Percentiles rank a stretch among this genome's conserved stretches.
These are phyloP conservation scores for Meloidogyne floridensis DNA, from an alignment of 1,140 invertebrate genomes.

Conservation along the genomic window DNA sequence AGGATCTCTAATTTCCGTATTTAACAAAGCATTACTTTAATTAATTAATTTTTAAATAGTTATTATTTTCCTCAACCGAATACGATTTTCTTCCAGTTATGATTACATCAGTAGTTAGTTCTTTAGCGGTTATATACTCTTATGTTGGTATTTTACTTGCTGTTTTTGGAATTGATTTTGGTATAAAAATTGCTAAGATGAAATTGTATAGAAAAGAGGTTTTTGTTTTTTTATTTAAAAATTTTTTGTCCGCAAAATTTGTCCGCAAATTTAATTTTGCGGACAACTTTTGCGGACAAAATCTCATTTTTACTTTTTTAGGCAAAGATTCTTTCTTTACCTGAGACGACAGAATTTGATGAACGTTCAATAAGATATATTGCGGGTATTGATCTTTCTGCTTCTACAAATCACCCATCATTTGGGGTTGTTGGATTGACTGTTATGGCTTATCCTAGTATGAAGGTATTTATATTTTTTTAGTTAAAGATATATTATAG, in stretches of 20 bases:
- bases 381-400: conserved; percentile 45
- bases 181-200: conserved; percentile 24
- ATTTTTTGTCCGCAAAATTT: no score
- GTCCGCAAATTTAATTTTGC: not conserved
- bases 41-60: conserved; percentile 31
- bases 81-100: conserved; percentile 46
- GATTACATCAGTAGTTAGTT: conserved; percentile 42
- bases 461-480: conserved; percentile 23
- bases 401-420: conserved; percentile 13
- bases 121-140: conserved; percentile 22
- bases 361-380: conserved; percentile 25
- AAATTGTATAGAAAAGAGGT: conserved; percentile 36
- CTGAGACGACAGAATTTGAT: not conserved
- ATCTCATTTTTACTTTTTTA: conserved; percentile 11
- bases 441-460: conserved; percentile 34
- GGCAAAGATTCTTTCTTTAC: conserved; percentile 3
- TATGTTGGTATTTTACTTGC: conserved; percentile 34
- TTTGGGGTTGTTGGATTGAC: conserved; percentile 39
- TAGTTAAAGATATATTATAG: no score
- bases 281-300: not conserved
- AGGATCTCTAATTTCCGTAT: no score
- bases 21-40: no score
- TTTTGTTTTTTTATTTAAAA: not conserved
- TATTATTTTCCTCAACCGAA: conserved; percentile 25
- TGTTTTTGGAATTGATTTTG: conserved; percentile 31